These are phyloP conservation scores for Coelopa frigida DNA, from an alignment of 1,140 invertebrate genomes.

Conservation along the genomic window DNA sequence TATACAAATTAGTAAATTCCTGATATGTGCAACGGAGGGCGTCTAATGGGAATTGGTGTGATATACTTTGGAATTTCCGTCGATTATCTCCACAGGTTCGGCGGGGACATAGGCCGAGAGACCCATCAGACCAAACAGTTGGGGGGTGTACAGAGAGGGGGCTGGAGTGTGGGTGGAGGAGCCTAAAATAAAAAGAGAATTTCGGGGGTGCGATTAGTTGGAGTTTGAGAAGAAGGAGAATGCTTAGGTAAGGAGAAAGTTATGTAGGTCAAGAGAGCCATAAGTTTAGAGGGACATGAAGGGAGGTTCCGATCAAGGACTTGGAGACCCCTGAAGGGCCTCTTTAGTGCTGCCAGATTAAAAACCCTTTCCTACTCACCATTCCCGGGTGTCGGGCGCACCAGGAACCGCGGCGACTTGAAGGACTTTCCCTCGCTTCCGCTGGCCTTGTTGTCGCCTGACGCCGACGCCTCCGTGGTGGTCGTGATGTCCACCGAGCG, in stretches of 20 bases:
- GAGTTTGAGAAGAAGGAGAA: too few relatives aligned
- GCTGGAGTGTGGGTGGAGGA: slow-evolving; percentile 39
- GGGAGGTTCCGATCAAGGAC: too few relatives aligned
- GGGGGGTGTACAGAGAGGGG: slow-evolving; percentile 40
- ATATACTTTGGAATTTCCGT: slow-evolving; percentile 51
- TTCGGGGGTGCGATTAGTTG: too few relatives aligned
- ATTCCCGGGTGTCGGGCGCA: slow-evolving; percentile 49
- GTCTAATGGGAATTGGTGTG: slow-evolving; percentile 11
- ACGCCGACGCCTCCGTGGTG: slow-evolving; percentile 7
- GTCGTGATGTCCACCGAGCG: slow-evolving; percentile 8
- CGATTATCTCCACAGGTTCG: slow-evolving; percentile 46
- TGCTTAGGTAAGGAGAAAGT: too few relatives aligned
- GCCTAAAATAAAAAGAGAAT: slow-evolving; percentile 28
- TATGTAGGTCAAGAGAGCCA: too few relatives aligned
- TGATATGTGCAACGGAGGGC: slow-evolving; percentile 19
- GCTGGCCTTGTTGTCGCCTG: too few relatives aligned
- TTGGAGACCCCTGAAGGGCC: too few relatives aligned
- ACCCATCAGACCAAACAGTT: slow-evolving; percentile 47
- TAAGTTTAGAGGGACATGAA: too few relatives aligned
- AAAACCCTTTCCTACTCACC: too few relatives aligned
- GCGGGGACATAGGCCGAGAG: slow-evolving; percentile 45
- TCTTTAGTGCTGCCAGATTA: too few relatives aligned
- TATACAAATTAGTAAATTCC: slow-evolving; percentile 10
- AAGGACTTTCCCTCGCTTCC: slow-evolving; percentile 33
- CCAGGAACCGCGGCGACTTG: slow-evolving; percentile 53